A percentile compares a stretch with the other conserved stretches of the same genome.
These are phyloP conservation scores for Typhlichthys subterraneus DNA, from an alignment of 2,797 vertebrate genomes.

Conservation along the genomic window DNA sequence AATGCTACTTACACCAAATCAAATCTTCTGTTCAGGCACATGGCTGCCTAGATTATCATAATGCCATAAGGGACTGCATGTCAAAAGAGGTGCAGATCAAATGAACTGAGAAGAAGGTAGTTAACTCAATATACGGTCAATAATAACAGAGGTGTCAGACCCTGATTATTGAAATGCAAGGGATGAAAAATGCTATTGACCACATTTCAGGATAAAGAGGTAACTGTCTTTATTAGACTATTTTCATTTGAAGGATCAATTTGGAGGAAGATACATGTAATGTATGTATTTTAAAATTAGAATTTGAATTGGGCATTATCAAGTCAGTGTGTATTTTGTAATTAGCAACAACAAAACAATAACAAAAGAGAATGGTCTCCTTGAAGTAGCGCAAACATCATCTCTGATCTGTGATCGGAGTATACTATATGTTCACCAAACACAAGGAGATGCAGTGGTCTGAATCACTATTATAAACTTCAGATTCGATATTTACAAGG, in stretches of 20 bases:
- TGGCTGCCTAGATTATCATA: conserved; percentile 14
- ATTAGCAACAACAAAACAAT: no score
- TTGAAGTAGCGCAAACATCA: background rate
- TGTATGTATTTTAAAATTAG: no score
- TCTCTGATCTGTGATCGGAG: background rate
- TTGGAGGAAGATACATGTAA: no score
- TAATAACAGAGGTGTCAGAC: conserved; percentile 4
- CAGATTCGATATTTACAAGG: conserved; percentile 1
- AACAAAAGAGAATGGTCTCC: background rate
- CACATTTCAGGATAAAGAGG: background rate
- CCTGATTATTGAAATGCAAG: conserved; percentile 3
- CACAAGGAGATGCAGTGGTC: background rate
- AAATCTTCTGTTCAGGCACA: conserved; percentile 15
- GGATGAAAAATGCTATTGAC: background rate
- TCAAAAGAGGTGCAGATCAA: background rate
- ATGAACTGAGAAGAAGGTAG: background rate
- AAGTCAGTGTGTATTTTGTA: background rate
- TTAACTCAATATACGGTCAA: conserved; percentile 6
- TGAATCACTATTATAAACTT: background rate
- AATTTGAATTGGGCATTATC: background rate
- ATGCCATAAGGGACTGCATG: conserved; percentile 9
- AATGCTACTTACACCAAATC: conserved; percentile 13
- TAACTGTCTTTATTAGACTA: background rate
- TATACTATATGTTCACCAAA: background rate
- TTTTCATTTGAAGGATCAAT: no score